These are phyloP conservation scores for Pseudopleuronectes americanus DNA, from an alignment of 2,797 vertebrate genomes.

Conservation along the genomic window DNA sequence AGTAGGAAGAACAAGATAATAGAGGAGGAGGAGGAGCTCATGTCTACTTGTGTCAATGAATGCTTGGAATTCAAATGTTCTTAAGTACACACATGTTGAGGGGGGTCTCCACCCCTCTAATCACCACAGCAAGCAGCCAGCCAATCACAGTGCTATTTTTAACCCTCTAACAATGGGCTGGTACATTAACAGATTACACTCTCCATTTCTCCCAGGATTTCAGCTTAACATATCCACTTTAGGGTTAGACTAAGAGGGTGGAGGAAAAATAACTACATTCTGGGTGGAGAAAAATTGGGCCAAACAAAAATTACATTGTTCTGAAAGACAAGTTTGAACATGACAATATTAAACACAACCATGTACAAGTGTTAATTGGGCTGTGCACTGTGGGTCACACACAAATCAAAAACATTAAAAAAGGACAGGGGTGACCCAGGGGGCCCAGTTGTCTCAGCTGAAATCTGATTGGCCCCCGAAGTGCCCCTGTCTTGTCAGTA, in stretches of 20 bases:
- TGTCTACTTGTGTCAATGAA: slow-evolving; percentile 8
- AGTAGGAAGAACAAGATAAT: slow-evolving; percentile 22
- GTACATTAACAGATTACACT: slow-evolving; percentile 75
- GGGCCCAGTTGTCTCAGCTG: too few relatives aligned
- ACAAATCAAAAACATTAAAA: neutral
- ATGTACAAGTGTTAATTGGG: slow-evolving; percentile 1
- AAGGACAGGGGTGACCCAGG: too few relatives aligned
- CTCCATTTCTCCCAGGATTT: slow-evolving; percentile 59
- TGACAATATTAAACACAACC: neutral
- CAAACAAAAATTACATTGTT: slow-evolving; percentile 7
- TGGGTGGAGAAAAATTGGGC: slow-evolving; percentile 28
- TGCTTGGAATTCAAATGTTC: neutral
- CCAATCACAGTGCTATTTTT: slow-evolving; percentile 74
- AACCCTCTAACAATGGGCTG: slow-evolving; percentile 56
- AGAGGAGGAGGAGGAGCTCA: slow-evolving; percentile 2
- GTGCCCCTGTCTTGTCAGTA: too few relatives aligned
- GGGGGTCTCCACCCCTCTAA: slow-evolving; percentile 37
- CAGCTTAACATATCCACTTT: slow-evolving; percentile 69
- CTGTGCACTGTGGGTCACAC: neutral
- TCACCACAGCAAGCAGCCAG: slow-evolving; percentile 51
- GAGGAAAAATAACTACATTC: slow-evolving; percentile 20
- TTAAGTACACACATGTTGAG: neutral
- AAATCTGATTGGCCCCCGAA: too few relatives aligned
- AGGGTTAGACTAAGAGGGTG: slow-evolving; percentile 28
- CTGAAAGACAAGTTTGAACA: slow-evolving; percentile 14